Conservation (phyloP, 2,888 invertebrate species). For the Lepidochrysops patricia region DNA sequence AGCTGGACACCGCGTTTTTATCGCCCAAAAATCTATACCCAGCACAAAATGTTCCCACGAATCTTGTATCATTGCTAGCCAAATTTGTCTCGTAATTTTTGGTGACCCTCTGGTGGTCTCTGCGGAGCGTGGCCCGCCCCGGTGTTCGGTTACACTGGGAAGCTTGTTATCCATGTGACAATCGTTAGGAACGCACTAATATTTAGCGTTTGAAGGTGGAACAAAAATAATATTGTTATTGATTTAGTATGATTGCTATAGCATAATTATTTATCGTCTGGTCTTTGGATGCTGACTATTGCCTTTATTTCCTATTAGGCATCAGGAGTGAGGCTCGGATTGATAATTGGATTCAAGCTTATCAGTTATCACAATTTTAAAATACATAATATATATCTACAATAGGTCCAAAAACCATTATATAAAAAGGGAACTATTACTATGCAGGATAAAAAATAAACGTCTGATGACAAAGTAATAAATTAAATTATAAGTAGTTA, state of each 20-base stretch:
- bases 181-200: conserved; percentile 22
- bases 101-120: conserved; percentile 31
- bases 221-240: background rate
- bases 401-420: too few species aligned
- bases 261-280: too few species aligned
- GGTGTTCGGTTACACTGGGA: conserved; percentile 63
- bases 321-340: too few species aligned
- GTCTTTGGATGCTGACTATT: too few species aligned
- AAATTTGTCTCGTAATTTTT: conserved; percentile 33
- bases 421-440: too few species aligned
- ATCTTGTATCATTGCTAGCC: conserved; percentile 17
- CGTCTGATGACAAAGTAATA: conserved; percentile 9
- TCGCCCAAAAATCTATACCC: background rate
- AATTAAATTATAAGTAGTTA: conserved; percentile 20
- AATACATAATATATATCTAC: too few species aligned
- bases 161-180: conserved; percentile 38
- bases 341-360: too few species aligned
- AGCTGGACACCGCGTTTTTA: background rate
- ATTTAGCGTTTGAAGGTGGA: background rate
- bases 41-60: conserved; percentile 12
- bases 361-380: too few species aligned
- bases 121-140: conserved; percentile 29
- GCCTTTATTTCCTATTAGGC: too few species aligned
- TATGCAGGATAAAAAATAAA: background rate
- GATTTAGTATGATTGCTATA: background rate